Conservation (phyloP, 1,140 invertebrate species). For the Tribolium castaneum region DNA sequence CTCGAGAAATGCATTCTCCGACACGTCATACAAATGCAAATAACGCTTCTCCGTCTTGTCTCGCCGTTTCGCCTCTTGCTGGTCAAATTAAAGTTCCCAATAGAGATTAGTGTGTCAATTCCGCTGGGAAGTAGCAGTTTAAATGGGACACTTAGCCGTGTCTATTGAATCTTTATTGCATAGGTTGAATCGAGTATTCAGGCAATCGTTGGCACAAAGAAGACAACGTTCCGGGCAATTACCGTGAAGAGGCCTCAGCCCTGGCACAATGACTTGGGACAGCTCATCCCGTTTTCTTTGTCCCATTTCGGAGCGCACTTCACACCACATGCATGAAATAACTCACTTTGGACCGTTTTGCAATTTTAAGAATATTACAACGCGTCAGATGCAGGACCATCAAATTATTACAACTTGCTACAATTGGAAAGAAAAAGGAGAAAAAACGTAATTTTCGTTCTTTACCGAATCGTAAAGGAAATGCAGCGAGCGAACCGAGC, state of each 20-base stretch:
- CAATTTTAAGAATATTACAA: neutral
- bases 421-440: neutral
- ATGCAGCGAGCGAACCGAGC: conserved; percentile 11
- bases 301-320: neutral
- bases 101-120: conserved; percentile 29
- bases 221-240: conserved; percentile 55
- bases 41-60: neutral
- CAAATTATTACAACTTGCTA: neutral
- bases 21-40: neutral
- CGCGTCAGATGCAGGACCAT: neutral
- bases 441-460: neutral
- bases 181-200: conserved; percentile 48
- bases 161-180: conserved; percentile 50
- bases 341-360: neutral
- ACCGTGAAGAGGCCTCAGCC: conserved; percentile 51
- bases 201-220: conserved; percentile 54
- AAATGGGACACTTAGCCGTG: conserved; percentile 50
- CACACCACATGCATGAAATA: conserved; percentile 20
- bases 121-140: conserved; percentile 6
- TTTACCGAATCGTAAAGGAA: conserved; percentile 2
- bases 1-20: too few species aligned
- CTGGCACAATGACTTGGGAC: conserved; percentile 27
- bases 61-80: neutral
- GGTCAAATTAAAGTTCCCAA: conserved; percentile 24
- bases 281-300: conserved; percentile 36